Conservation (phyloP, 1,140 invertebrate species). For the Drosophila pseudoobscura region DNA sequence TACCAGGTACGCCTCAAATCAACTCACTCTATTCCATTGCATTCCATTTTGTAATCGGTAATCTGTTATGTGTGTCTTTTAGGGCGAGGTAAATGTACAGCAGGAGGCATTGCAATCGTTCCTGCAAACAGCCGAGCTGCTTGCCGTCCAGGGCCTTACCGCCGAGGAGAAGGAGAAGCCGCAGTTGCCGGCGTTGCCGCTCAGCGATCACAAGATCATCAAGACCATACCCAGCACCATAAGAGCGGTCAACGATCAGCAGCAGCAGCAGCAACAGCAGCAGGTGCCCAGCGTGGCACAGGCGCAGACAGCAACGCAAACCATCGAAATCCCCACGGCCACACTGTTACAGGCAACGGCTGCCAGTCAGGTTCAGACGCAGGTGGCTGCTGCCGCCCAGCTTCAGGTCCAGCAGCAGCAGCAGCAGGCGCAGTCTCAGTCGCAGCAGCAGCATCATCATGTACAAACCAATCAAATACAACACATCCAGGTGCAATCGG, state of each 20-base stretch:
- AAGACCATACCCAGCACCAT: conserved; percentile 82
- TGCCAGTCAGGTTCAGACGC: conserved; percentile 66
- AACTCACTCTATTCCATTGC: background rate
- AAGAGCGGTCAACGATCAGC: conserved; percentile 72
- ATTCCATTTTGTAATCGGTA: background rate
- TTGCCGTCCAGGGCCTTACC: conserved; percentile 94
- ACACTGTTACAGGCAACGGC: conserved; percentile 69
- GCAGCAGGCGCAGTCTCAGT: conserved; percentile 43
- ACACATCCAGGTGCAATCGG: conserved; percentile 71
- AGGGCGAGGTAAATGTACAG: conserved; percentile 95
- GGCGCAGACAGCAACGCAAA: conserved; percentile 68
- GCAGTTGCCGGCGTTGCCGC: conserved; percentile 66
- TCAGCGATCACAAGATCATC: conserved; percentile 81
- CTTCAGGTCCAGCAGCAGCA: conserved; percentile 47
- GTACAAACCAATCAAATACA: conserved; percentile 75
- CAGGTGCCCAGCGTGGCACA: conserved; percentile 44
- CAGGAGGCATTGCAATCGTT: conserved; percentile 94
- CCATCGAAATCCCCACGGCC: conserved; percentile 78
- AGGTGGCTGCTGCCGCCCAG: conserved; percentile 57
- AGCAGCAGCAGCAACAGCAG: conserved; percentile 40
- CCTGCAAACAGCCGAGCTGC: conserved; percentile 92
- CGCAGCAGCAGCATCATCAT: conserved; percentile 64
- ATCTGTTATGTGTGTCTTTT: conserved; percentile 9
- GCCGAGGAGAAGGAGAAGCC: conserved; percentile 84
- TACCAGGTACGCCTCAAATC: conserved; percentile 84